Base-by-base conservation (phyloP, 2,797 vertebrate species). In the Erethizon dorsatum region DNA sequence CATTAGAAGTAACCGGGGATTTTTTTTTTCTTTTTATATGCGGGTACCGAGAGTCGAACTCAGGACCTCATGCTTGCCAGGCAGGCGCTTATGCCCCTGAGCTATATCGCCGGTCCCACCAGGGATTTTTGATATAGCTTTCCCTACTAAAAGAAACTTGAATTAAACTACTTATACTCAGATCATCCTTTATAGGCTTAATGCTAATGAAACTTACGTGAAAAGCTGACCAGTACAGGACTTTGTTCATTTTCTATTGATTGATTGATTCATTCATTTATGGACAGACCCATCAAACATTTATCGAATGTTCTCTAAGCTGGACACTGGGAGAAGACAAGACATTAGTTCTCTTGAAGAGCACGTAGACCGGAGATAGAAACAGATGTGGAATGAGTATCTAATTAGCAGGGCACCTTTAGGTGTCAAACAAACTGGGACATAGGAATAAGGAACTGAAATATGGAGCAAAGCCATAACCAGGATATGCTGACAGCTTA, bases 221-320 rank as follows among this genome's bases (percentile, higher is more conserved):
- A 92, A 84, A 88, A 78, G 50, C 45, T 77, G 54, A 67, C 26
- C 13, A 5, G 33, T 56, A 41, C 41, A 88, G 47, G 59, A 73
- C 28, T 61, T 50, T 1, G 0, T 63, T 86, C 33, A 5, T 85
- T 90, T 79, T 69, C 61, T 4, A 4, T 54, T 57, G 56, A 33
- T 91, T 77, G 52, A 28, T 92, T 82, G 45, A 26, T 41, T 87
- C 33, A 73, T 69, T 65, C 41, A 26, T 73, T 95, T 24, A 11
- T 41, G 45, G 71, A 37, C 1, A 2, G 0, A 45, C 18, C 90
- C 57, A 17, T 50, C 77, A 78, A 88, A 75, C 15, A 10, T 83
- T 65, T 91, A 52, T 41, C 45, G 77, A 78, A n/a, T 71, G 83
- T 94, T 5, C 45, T 93, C 15, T 91, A 82, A 91, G 57, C 31